A percentile compares a stretch with the other conserved stretches of the same genome.
Evolutionary conservation across 2,888 invertebrate genomes (phyloP).

Genomic region (Stenurella melanura): DNA sequence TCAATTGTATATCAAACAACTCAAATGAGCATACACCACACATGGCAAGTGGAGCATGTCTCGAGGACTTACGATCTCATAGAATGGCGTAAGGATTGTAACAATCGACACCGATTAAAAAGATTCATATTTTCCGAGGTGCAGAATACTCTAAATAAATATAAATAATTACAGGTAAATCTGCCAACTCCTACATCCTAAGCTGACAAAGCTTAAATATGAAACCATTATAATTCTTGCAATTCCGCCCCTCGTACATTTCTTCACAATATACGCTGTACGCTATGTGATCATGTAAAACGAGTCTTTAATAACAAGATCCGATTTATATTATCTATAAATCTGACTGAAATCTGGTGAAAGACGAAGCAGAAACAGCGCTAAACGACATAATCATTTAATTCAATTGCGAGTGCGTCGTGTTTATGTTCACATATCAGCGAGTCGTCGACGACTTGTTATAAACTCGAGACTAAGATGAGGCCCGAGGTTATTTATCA

Average conservation of each 20-base stretch:
- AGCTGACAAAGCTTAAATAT: not conserved
- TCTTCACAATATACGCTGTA: slow-evolving; percentile 4
- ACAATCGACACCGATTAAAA: too few species aligned
- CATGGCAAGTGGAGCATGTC: too few species aligned
- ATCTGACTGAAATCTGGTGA: slow-evolving; percentile 60
- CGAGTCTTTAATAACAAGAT: slow-evolving; percentile 55
- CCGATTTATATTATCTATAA: slow-evolving; percentile 62
- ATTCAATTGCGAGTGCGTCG: slow-evolving; percentile 67
- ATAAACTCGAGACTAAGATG: slow-evolving; percentile 60
- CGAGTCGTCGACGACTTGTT: slow-evolving; percentile 61
- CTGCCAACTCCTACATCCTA: not conserved
- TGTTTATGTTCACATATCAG: slow-evolving; percentile 69
- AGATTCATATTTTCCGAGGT: too few species aligned
- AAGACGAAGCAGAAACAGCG: slow-evolving; percentile 60
- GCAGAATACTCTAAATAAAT: too few species aligned
- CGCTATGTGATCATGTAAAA: slow-evolving; percentile 28
- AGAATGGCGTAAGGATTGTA: too few species aligned
- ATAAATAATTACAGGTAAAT: too few species aligned
- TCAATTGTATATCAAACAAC: too few species aligned
- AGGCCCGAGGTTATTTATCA: slow-evolving; percentile 66
- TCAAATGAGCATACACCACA: too few species aligned
- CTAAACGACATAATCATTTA: slow-evolving; percentile 68
- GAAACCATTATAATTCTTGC: not conserved
- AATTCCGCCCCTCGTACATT: not conserved
- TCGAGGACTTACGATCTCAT: too few species aligned